Conservation (phyloP, 2,113 vertebrate species). For the Pseudonaja textilis region DNA sequence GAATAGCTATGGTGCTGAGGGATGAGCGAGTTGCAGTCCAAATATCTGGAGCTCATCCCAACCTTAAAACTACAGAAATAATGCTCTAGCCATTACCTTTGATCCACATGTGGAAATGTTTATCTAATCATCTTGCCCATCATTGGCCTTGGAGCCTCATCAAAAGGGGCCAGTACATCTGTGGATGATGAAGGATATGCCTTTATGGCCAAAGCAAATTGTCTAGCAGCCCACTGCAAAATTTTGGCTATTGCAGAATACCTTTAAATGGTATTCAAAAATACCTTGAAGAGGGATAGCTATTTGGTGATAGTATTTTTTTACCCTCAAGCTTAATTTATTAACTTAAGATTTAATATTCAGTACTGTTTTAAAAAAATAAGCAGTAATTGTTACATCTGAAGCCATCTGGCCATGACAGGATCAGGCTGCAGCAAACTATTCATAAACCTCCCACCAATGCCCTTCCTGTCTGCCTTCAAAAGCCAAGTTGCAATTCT, state of each 20-base stretch:
- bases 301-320: background rate
- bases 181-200: background rate
- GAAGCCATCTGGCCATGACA: constrained; percentile 72
- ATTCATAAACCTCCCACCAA: constrained; percentile 70
- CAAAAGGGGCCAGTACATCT: background rate
- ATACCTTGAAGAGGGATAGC: background rate
- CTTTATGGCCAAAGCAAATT: background rate
- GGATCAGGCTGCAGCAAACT: constrained; percentile 67
- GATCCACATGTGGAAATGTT: background rate
- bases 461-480: constrained; percentile 55
- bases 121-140: background rate
- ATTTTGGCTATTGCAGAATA: background rate
- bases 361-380: constrained; percentile 44
- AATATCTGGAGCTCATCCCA: background rate
- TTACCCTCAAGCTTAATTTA: constrained; percentile 7
- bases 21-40: background rate
- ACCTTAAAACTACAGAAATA: background rate
- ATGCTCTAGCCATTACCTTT: background rate
- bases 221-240: background rate
- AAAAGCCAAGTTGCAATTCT: constrained; percentile 61
- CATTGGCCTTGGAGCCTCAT: background rate
- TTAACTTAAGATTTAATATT: constrained; percentile 27
- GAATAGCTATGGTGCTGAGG: background rate
- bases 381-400: constrained; percentile 62
- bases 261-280: background rate